Conservation (phyloP, 2,888 invertebrate genomes). For the Zonitis immaculata region DNA sequence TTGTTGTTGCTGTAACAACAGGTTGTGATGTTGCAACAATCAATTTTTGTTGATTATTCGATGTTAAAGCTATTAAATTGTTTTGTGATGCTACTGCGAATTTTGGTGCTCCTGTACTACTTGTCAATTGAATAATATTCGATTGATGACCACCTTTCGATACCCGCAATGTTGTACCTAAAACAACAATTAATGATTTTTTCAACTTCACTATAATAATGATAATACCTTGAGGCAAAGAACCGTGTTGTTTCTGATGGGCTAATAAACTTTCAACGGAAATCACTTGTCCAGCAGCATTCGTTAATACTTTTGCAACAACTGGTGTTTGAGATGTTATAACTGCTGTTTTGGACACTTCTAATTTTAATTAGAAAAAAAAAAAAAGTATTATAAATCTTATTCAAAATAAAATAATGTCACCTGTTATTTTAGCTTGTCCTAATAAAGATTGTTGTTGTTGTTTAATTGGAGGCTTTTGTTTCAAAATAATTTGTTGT, state of each 20-base stretch:
- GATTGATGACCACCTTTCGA: constrained; percentile 49
- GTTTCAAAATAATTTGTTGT: constrained; percentile 50
- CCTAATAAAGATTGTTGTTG: constrained; percentile 35
- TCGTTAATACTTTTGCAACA: constrained; percentile 69
- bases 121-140: constrained; percentile 53
- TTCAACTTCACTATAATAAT: too few species aligned
- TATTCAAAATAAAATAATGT: background rate
- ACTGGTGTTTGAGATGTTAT: constrained; percentile 53
- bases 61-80: constrained; percentile 45
- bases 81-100: constrained; percentile 53
- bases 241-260: constrained; percentile 51
- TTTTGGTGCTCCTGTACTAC: constrained; percentile 40
- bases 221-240: constrained; percentile 52
- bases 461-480: constrained; percentile 48
- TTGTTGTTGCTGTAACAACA: constrained; percentile 27
- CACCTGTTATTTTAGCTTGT: constrained; percentile 29
- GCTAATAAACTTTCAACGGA: constrained; percentile 57
- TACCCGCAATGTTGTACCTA: constrained; percentile 50
- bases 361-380: constrained; percentile 6
- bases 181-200: too few species aligned
- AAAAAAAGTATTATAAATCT: background rate
- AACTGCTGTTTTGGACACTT: constrained; percentile 23
- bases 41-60: constrained; percentile 41
- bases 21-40: constrained; percentile 38
- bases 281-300: constrained; percentile 58